Base-by-base conservation (phyloP, 1,140 invertebrate species). In the Heterodera schachtii region DNA sequence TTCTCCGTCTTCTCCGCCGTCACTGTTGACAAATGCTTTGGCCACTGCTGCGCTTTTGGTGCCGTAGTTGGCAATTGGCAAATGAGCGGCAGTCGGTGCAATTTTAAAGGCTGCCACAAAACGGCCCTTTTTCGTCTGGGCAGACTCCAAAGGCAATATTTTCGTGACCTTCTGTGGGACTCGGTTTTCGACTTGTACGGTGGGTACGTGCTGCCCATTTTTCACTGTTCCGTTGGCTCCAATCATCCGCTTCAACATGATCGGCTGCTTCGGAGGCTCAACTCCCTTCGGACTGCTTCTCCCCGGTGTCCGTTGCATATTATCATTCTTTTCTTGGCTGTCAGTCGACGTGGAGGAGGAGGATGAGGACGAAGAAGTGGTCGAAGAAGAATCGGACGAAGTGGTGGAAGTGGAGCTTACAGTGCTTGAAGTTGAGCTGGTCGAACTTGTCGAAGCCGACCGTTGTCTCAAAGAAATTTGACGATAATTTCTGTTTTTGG, bases 341-440 rank as follows among this genome's bases (percentile, higher is more conserved):
- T 60, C 57, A 16, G 11, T 60, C 16, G 41, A 31, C 21, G 44
- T 43, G 69, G 69, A 71, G 6, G 69, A 71, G 5, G 69, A 71
- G 69, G 69, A 71, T 9, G n/a, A 11, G 69, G 8, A 16, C 3
- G 69, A 71, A 71, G 69, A 71, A 31, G 31, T 60, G 16, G 69
- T 43, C 9, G 31, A 9, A 43, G 69, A 71, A 21, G 69, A 71
- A 43, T 11, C 44, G 13, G 69, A 71, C 69, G 69, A 71, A 31
- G 57, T 60, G 57, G 9, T 60, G 57, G 57, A 60, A 19, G 57
- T 16, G 57, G 57, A n/a, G 57, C 57, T 60, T 16, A 16, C 19
- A 60, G 13, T 60, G 57, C 57, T 60, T 60, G 69, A 71, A 71
- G 69, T 43, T 41, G 69, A 71, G 44, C 69, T 71, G 69, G 31